Conservation (phyloP, 2,113 vertebrate genomes). For the Marcusenius ussheri region DNA sequence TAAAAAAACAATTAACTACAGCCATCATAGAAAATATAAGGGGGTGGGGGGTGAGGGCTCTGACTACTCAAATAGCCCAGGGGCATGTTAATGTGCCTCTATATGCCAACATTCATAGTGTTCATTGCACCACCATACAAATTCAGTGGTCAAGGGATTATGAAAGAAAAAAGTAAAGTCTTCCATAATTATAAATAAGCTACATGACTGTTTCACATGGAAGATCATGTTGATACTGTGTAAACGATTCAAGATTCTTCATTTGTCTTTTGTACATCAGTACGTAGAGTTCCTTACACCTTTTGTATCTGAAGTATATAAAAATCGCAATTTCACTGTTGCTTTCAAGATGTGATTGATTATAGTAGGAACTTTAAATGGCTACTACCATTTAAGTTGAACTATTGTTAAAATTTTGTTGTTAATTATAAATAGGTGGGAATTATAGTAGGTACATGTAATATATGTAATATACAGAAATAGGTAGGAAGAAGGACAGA, state of each 20-base stretch:
- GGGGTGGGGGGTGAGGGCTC: neutral
- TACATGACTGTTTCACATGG: neutral
- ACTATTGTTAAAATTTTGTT: neutral
- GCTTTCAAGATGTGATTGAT: neutral
- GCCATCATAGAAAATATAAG: neutral
- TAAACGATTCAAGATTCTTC: neutral
- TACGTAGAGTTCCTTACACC: neutral
- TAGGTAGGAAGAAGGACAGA: neutral
- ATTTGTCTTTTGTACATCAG: neutral
- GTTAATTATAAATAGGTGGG: neutral
- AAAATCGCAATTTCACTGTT: neutral
- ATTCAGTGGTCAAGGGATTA: neutral
- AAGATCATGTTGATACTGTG: neutral
- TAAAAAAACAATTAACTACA: neutral
- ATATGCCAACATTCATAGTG: neutral
- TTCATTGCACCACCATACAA: neutral
- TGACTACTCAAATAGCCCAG: neutral
- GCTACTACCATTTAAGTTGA: neutral
- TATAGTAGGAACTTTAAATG: neutral
- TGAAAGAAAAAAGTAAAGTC: neutral
- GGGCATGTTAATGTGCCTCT: neutral
- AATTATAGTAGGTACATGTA: neutral
- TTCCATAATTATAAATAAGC: neutral
- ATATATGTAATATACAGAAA: neutral
- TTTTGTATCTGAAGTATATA: neutral